Percentiles rank a stretch among this genome's conserved stretches.
These are phyloP conservation scores for Anagyrus pseudococci DNA, from an alignment of 2,888 invertebrate genomes.

Conservation along the genomic window DNA sequence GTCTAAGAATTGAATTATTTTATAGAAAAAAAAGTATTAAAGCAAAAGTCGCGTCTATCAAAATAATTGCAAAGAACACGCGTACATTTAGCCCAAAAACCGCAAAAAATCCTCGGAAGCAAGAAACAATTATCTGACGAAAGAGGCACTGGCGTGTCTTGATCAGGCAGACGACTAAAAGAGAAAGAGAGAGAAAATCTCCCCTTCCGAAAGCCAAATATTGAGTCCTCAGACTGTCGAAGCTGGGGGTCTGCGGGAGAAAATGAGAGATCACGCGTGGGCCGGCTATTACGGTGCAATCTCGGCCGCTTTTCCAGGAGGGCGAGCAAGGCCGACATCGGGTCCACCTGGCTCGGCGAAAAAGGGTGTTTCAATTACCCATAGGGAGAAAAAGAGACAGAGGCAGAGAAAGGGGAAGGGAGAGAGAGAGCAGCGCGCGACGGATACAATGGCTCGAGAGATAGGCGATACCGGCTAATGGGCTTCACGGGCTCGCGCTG, in stretches of 20 bases:
- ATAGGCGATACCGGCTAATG: constrained; percentile 15
- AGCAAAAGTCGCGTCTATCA: too few relatives aligned
- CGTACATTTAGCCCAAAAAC: too few relatives aligned
- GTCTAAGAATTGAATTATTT: too few relatives aligned
- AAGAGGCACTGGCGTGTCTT: too few relatives aligned
- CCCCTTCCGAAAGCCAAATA: too few relatives aligned
- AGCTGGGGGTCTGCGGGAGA: neutral
- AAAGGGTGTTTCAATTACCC: constrained; percentile 31
- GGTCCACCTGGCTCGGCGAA: constrained; percentile 5
- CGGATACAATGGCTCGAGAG: neutral
- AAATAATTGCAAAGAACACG: too few relatives aligned
- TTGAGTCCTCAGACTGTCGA: constrained; percentile 7
- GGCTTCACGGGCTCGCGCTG: constrained; percentile 9
- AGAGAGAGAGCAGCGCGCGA: neutral
- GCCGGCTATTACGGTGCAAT: constrained; percentile 2
- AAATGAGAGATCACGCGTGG: constrained; percentile 20
- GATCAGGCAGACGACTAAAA: too few relatives aligned
- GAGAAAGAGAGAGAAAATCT: too few relatives aligned
- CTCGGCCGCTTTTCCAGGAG: constrained; percentile 6
- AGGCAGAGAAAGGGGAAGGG: neutral
- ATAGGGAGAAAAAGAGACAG: too few relatives aligned
- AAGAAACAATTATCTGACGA: too few relatives aligned
- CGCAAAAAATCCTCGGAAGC: too few relatives aligned
- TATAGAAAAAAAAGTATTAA: too few relatives aligned
- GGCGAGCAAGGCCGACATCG: neutral